Evolutionary conservation across 1,140 invertebrate genomes (phyloP), one percentile per base, ranked within the genome.

Genomic region (Pinna nobilis): DNA sequence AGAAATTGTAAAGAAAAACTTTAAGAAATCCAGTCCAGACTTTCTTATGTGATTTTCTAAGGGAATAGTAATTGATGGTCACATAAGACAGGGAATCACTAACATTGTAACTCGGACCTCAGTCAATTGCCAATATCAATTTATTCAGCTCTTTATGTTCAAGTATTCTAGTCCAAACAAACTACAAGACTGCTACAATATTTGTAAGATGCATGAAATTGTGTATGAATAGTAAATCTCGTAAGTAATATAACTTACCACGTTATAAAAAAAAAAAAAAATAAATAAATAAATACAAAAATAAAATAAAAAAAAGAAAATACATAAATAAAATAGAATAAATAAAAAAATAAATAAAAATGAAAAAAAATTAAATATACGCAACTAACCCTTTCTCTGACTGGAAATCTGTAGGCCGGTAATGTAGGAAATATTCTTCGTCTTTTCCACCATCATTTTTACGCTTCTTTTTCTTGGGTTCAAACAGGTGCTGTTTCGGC

Each of bases 401-500:
- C 77, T 96, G 93, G 86, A 93, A 93, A 87, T 98, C 96, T 25
- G 93, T 90, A 7, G 97, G 94, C 50, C 92, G 89, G 88, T 99
- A 98, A 9, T 94, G 93, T 79, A 99, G 93, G 84, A 94, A 99
- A 90, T 96, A 92, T 77, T 96, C 93, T 59, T 92, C 90, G 78
- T 95, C 94, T 67, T 90, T 86, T 9, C 84, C 81, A 77, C 39
- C 33, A 4, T 47, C 53, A 25, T 65, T 67, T 25, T 51, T 74
- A 23, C 53, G 61, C 69, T 64, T 81, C 63, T 76, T 76, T 60
- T 69, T 76, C 13, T 44, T 77, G 39, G 60, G 59, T 65, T 74
- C 20, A 33, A 59, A 44, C 23, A 37, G 13, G 7, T 18, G 50
- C 39, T 73, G 18, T 32, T 30, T 39, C 60, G 65, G 9, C 15